A percentile compares a stretch with the other conserved stretches of the same genome.
These are phyloP conservation scores for Eubucco bourcierii DNA, from an alignment of 2,113 vertebrate species.

Conservation along the genomic window DNA sequence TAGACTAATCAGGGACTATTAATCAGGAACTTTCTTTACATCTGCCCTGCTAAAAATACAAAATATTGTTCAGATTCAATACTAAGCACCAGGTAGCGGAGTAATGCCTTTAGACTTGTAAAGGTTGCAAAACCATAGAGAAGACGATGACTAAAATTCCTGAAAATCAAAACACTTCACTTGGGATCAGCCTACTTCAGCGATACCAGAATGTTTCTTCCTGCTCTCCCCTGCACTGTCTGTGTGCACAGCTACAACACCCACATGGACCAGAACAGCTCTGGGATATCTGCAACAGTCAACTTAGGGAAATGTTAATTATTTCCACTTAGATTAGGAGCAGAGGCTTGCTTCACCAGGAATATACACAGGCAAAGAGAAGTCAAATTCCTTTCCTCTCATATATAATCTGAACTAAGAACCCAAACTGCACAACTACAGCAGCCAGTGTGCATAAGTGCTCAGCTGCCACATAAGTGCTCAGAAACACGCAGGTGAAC, in stretches of 20 bases:
- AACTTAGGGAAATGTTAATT: neutral
- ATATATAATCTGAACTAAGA: neutral
- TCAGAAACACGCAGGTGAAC: neutral
- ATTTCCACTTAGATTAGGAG: neutral
- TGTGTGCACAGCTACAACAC: neutral
- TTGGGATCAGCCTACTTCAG: neutral
- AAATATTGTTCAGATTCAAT: slow-evolving; percentile 4
- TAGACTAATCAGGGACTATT: slow-evolving; percentile 52
- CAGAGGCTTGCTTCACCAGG: neutral
- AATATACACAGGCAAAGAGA: neutral
- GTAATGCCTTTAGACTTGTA: neutral
- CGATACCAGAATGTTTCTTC: neutral
- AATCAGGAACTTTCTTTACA: slow-evolving; percentile 51
- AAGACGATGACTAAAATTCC: neutral
- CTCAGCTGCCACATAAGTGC: neutral
- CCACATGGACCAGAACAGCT: neutral
- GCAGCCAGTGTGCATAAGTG: rapidly evolving
- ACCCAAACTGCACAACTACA: neutral
- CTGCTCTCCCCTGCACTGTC: neutral
- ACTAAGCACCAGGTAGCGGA: neutral
- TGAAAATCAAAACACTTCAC: neutral
- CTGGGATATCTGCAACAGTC: neutral
- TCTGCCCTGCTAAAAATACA: slow-evolving; percentile 38
- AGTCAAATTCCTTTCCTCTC: neutral
- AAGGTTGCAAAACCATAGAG: neutral